A percentile compares a stretch with the other conserved stretches of the same genome.
phyloP scores from a whole-genome alignment of 2,888 invertebrate genomes.

The Pelosia muscerda region DNA sequence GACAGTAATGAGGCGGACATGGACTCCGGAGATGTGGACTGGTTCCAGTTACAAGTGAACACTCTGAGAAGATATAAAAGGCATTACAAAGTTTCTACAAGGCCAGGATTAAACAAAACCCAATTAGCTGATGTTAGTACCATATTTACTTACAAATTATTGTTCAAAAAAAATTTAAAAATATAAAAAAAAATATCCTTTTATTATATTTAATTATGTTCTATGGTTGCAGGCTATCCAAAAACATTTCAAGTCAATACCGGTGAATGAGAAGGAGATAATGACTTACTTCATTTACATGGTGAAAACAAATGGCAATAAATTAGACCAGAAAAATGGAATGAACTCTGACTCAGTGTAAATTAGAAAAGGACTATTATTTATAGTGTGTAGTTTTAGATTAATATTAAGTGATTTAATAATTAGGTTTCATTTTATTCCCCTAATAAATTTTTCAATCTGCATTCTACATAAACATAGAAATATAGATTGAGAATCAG shows the following conservation, averaged over 20 bases:
- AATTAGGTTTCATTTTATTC: constrained; percentile 58
- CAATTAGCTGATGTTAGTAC: constrained; percentile 96
- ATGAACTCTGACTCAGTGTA: constrained; percentile 88
- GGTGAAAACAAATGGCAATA: constrained; percentile 97
- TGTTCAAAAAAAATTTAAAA: neutral
- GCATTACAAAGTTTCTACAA: constrained; percentile 96
- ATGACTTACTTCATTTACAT: constrained; percentile 98
- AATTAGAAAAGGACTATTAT: constrained; percentile 60
- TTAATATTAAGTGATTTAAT: constrained; percentile 56
- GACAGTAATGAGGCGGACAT: constrained; percentile 97
- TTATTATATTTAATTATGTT: constrained; percentile 18
- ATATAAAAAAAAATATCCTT: no score
- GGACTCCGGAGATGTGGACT: constrained; percentile 96
- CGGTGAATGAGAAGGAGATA: constrained; percentile 97
- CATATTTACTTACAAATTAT: neutral
- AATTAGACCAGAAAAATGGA: constrained; percentile 94
- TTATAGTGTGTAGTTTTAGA: constrained; percentile 67
- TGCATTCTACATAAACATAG: constrained; percentile 57
- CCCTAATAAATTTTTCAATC: constrained; percentile 65
- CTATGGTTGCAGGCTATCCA: constrained; percentile 92
- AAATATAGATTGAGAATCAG: constrained; percentile 62
- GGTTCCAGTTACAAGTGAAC: constrained; percentile 97
- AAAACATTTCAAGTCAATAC: constrained; percentile 98
- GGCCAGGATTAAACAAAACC: constrained; percentile 97
- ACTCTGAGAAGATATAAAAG: constrained; percentile 97